phyloP scores from a whole-genome alignment of 2,888 invertebrate species.

The Torymus tubicola region DNA sequence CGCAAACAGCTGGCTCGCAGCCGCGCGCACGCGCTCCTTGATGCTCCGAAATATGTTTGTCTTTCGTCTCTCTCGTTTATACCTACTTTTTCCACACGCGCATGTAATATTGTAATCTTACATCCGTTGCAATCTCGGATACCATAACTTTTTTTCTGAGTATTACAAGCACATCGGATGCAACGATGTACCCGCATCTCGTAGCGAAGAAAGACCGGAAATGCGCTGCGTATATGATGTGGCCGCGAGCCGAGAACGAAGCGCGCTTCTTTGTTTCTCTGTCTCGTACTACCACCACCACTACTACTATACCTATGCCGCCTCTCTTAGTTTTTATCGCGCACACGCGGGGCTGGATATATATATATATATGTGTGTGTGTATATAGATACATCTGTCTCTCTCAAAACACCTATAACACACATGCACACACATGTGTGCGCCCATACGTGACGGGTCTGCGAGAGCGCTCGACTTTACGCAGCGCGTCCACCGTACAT shows the following conservation, averaged over 20 bases:
- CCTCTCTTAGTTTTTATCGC: constrained; percentile 23
- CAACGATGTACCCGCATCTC: too few relatives aligned
- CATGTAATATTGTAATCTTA: background rate
- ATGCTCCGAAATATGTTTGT: background rate
- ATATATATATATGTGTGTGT: too few relatives aligned
- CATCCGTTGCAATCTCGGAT: background rate
- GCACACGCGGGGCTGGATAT: background rate
- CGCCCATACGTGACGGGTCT: background rate
- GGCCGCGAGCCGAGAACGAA: background rate
- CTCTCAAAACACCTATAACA: constrained; percentile 34
- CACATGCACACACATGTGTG: background rate
- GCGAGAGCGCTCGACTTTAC: constrained; percentile 5
- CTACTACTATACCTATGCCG: background rate
- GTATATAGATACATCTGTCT: background rate
- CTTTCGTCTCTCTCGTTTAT: constrained; percentile 3
- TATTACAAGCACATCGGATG: too few relatives aligned
- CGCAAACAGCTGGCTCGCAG: constrained; percentile 63
- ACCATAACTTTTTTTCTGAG: too few relatives aligned
- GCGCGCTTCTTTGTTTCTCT: constrained; percentile 30
- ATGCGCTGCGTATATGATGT: too few relatives aligned
- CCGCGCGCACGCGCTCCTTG: constrained; percentile 57
- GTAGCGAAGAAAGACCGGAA: too few relatives aligned
- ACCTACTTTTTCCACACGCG: too few relatives aligned
- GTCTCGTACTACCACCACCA: background rate
- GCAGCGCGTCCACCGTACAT: constrained; percentile 26